Percentiles rank a stretch among this genome's conserved stretches.
Evolutionary conservation across 2,797 vertebrate genomes (phyloP).

Genomic region (Gallinago solitaria): DNA sequence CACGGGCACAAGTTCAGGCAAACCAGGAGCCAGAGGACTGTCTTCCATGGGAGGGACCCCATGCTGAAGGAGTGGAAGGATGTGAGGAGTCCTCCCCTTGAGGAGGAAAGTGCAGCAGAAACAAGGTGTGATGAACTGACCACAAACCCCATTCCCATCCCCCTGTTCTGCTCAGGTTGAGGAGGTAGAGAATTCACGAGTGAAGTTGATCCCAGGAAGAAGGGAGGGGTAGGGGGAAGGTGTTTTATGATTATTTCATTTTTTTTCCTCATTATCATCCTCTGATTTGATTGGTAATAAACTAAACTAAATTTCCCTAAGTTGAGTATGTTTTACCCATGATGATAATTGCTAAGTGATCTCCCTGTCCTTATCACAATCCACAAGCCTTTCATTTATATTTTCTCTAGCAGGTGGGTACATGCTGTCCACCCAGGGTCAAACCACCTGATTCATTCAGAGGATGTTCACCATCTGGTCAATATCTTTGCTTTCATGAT

Average conservation of each 20-base stretch:
- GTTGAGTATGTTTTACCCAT: not conserved
- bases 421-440: not conserved
- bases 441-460: not conserved
- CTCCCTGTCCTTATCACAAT: not conserved
- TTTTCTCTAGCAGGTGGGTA: not conserved
- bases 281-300: not conserved
- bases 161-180: not conserved
- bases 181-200: not conserved
- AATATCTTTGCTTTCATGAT: not conserved
- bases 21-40: not conserved
- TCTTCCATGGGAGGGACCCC: not conserved
- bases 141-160: not conserved
- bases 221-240: not conserved
- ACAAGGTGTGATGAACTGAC: not conserved
- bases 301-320: not conserved
- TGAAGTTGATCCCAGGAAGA: not conserved
- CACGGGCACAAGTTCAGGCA: not conserved
- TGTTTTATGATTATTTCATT: not conserved
- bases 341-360: not conserved
- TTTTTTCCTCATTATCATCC: not conserved
- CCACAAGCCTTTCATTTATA: not conserved
- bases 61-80: not conserved
- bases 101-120: not conserved
- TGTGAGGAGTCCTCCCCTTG: not conserved
- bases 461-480: not conserved